phyloP scores from a whole-genome alignment of 2,888 invertebrate genomes.

The Lacanobia wlatinum region DNA sequence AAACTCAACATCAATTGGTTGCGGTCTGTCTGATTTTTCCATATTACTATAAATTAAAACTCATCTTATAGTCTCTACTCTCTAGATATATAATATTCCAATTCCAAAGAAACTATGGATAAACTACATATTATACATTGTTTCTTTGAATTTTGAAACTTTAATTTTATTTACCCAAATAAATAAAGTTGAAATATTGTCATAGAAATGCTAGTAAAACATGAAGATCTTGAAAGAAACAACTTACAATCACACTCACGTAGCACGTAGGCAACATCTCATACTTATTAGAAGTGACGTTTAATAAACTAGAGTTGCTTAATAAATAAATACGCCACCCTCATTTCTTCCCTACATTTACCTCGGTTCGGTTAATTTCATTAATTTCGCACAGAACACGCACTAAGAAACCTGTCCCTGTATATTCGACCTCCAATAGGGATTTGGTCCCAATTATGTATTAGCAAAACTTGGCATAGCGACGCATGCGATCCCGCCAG shows the following conservation, averaged over 20 bases:
- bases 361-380: slow-evolving; percentile 86
- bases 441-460: slow-evolving; percentile 89
- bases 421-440: slow-evolving; percentile 82
- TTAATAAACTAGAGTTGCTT: slow-evolving; percentile 68
- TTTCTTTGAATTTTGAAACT: too few species aligned
- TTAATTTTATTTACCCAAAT: background rate
- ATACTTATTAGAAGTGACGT: slow-evolving; percentile 68
- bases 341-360: slow-evolving; percentile 76
- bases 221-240: too few species aligned
- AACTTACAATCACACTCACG: slow-evolving; percentile 10
- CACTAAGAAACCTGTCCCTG: slow-evolving; percentile 85
- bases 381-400: slow-evolving; percentile 87
- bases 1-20: too few species aligned
- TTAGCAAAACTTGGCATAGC: slow-evolving; percentile 85
- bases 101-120: too few species aligned
- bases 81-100: too few species aligned
- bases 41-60: too few species aligned
- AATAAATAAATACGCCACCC: slow-evolving; percentile 71
- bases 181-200: background rate
- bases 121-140: too few species aligned
- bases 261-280: slow-evolving; percentile 48
- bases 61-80: too few species aligned
- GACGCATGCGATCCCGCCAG: slow-evolving; percentile 78
- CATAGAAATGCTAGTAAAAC: background rate
- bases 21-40: too few species aligned